Conservation (phyloP, 2,888 invertebrate genomes). For the Troilus luridus region DNA sequence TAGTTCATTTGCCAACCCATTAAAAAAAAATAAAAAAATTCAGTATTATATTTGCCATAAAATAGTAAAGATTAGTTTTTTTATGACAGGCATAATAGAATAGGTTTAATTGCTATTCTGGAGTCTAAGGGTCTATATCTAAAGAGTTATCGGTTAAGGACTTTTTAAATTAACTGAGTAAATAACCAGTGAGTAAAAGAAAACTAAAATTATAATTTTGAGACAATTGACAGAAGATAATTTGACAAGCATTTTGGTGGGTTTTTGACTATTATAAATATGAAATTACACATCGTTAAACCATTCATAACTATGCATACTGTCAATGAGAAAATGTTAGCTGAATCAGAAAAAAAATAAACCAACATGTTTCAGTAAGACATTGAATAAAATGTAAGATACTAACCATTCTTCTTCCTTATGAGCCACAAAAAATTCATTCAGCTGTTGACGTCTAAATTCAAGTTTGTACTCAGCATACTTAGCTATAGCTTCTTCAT, state of each 20-base stretch:
- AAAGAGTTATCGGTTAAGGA: not conserved
- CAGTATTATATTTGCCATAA: too few species aligned
- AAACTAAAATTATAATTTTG: not conserved
- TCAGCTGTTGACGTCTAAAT: slow-evolving; percentile 94
- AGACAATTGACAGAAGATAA: not conserved
- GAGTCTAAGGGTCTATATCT: not conserved
- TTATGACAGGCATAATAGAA: not conserved
- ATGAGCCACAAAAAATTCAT: slow-evolving; percentile 98
- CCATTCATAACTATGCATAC: not conserved
- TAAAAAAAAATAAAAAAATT: too few species aligned
- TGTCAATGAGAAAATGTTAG: not conserved
- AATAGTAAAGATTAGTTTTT: too few species aligned
- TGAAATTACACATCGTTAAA: not conserved
- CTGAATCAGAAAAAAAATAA: not conserved
- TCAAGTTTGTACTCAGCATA: slow-evolving; percentile 99
- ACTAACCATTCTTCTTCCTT: slow-evolving; percentile 99
- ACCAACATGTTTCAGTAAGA: not conserved
- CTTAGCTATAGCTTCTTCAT: slow-evolving; percentile 95
- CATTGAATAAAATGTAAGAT: not conserved
- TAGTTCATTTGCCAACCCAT: too few species aligned
- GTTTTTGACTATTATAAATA: not conserved
- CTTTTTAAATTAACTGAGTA: not conserved
- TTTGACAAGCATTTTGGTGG: not conserved
- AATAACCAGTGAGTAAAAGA: not conserved
- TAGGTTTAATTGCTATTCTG: not conserved